Conservation (phyloP, 1,140 invertebrate species). For the Heliconius hewitsoni region DNA sequence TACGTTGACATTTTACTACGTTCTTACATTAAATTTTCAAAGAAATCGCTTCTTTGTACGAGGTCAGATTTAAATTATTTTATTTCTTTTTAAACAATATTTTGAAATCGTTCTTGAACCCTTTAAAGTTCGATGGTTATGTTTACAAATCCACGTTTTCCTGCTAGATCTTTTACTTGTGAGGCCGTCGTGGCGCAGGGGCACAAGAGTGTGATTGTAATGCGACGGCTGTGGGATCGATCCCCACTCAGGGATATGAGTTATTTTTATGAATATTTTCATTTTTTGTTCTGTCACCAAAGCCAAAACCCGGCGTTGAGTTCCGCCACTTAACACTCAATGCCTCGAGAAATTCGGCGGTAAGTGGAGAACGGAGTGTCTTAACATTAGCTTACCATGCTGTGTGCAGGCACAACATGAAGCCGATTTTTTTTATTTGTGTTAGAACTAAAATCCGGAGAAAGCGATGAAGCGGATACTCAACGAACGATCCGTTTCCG, state of each 20-base stretch:
- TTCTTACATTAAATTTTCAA: slow-evolving; percentile 15
- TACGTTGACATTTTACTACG: slow-evolving; percentile 8
- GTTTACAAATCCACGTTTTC: not conserved
- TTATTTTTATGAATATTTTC: too few relatives aligned
- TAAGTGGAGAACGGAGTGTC: too few relatives aligned
- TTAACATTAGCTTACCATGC: too few relatives aligned
- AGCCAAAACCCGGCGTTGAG: too few relatives aligned
- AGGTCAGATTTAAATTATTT: not conserved
- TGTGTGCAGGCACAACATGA: too few relatives aligned
- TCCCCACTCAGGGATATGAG: too few relatives aligned
- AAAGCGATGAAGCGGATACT: slow-evolving; percentile 45
- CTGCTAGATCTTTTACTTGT: not conserved
- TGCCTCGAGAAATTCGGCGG: too few relatives aligned
- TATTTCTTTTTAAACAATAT: not conserved
- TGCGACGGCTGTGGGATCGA: too few relatives aligned
- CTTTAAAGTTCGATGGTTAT: slow-evolving; percentile 1
- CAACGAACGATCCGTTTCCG: slow-evolving; percentile 46
- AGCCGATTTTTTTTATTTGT: not conserved
- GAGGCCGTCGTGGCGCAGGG: too few relatives aligned
- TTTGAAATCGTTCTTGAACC: slow-evolving; percentile 12
- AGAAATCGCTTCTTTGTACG: slow-evolving; percentile 2
- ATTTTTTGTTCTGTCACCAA: too few relatives aligned
- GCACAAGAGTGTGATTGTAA: too few relatives aligned
- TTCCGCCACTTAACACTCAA: too few relatives aligned
- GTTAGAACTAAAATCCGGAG: slow-evolving; percentile 22